Evolutionary conservation across 2,797 vertebrate genomes (phyloP).

Genomic region (Leptatherina wallacei): DNA sequence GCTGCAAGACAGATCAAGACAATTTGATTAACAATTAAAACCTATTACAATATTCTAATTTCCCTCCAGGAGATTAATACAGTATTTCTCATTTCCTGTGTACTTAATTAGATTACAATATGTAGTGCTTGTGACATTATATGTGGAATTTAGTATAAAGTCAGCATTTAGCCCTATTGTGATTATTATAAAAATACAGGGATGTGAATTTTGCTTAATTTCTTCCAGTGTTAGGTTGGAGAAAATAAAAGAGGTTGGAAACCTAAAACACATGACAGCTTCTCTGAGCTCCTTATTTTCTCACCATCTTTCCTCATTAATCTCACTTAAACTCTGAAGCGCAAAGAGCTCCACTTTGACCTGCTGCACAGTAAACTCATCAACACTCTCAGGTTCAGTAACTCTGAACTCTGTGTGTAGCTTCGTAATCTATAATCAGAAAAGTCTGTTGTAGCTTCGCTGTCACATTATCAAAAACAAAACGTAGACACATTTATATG

Average conservation of each 20-base stretch:
- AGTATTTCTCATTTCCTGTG: too few relatives aligned
- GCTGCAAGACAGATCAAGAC: too few relatives aligned
- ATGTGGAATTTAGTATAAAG: too few relatives aligned
- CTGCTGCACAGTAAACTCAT: background rate
- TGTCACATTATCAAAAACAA: constrained; percentile 8
- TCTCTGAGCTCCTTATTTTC: background rate
- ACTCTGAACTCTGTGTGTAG: background rate
- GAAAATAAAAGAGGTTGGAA: background rate
- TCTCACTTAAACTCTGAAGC: constrained; percentile 15
- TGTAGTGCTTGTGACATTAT: too few relatives aligned
- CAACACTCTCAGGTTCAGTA: constrained; percentile 11
- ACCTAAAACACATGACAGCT: background rate
- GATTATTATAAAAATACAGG: too few relatives aligned
- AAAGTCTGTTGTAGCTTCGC: constrained; percentile 22
- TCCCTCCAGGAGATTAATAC: too few relatives aligned
- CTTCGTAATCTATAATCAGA: constrained; percentile 20
- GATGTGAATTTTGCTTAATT: too few relatives aligned
- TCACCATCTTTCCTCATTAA: constrained; percentile 11
- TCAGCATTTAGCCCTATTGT: too few relatives aligned
- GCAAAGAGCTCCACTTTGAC: constrained; percentile 25
- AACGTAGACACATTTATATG: background rate
- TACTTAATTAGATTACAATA: too few relatives aligned
- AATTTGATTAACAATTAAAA: too few relatives aligned
- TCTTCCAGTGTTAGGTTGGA: too few relatives aligned
- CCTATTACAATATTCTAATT: too few relatives aligned